Base-by-base conservation (phyloP, 2,797 vertebrate genomes). In the Natrix natrix region DNA sequence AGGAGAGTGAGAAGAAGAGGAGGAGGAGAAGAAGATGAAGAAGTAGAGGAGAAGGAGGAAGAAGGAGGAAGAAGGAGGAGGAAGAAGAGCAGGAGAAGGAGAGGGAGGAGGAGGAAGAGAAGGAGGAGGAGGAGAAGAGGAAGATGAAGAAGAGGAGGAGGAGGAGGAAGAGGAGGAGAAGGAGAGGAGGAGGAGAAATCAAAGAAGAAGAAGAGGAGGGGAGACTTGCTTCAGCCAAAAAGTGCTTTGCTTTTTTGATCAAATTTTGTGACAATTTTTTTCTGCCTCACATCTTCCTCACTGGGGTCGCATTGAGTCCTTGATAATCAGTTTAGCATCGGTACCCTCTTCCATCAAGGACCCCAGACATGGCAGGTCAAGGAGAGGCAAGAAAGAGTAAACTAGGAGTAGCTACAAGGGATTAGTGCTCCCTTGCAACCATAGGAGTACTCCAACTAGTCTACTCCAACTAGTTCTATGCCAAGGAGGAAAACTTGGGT, bases 41-140 rank as follows among this genome's bases (percentile, higher is more conserved):
- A 8, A 3, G 14, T 10, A 5, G 7, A n/a, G 4, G 7, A 13
- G 12, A 0, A 13, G 28, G 13, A 66, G 10, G 10, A n/a, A 2
- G 26, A n/a, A 74, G 69, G 12, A 74, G 16, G 12, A 7, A 61
- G 60, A 24, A 61, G 24, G 61, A 63, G 20, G 4, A 26, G 61
- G 4, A 5, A 28, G 6, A 24, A 26, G 0, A 66, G 28, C 0
- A 32, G 20, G 20, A 32, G 74, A 43, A 83, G 28, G 6, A 83
- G 17, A 20, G 22, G 17, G 8, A 22, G 17, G 48, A 48, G 37
- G 10, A 22, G 22, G 13, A 22, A 17, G 5, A 48, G 48, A 86
- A 48, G 20, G 6, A 48, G 1, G 20, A 22, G 17, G 7, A 22
- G 17, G 5, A 22, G 78, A 5, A 48, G 1, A 86, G 7, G 4